These are phyloP conservation scores for Hyles vespertilio DNA, from an alignment of 1,140 invertebrate genomes.

Conservation along the genomic window DNA sequence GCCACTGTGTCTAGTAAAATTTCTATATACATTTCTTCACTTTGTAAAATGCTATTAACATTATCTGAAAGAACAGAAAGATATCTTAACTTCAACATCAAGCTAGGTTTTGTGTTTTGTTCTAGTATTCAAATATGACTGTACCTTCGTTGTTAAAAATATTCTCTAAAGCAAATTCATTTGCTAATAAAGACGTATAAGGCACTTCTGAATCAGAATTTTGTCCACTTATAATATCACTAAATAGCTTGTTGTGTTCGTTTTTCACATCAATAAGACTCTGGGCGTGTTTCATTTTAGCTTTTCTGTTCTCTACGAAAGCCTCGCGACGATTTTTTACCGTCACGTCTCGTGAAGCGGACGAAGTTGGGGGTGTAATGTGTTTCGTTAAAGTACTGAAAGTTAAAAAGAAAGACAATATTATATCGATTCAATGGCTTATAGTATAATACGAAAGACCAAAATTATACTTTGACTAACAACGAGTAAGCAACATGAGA, in stretches of 20 bases:
- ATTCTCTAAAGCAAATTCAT: slow-evolving; percentile 50
- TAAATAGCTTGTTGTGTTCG: slow-evolving; percentile 46
- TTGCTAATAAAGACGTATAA: slow-evolving; percentile 61
- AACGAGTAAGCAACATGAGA: too few species aligned
- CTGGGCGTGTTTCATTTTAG: slow-evolving; percentile 63
- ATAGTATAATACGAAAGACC: too few species aligned
- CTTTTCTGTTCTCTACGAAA: slow-evolving; percentile 55
- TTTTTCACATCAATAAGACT: slow-evolving; percentile 59
- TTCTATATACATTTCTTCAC: slow-evolving; percentile 73
- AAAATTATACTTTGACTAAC: too few species aligned
- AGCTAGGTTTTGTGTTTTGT: too few species aligned
- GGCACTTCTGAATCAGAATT: slow-evolving; percentile 67
- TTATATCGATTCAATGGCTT: too few species aligned
- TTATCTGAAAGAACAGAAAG: slow-evolving; percentile 45
- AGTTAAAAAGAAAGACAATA: slow-evolving; percentile 1
- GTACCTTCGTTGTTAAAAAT: slow-evolving; percentile 57
- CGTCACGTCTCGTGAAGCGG: slow-evolving; percentile 36
- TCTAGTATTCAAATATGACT: background rate
- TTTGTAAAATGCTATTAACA: slow-evolving; percentile 65
- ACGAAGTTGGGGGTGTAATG: slow-evolving; percentile 68
- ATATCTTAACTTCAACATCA: too few species aligned
- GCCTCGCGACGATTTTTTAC: slow-evolving; percentile 47
- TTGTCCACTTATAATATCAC: slow-evolving; percentile 40
- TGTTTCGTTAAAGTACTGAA: slow-evolving; percentile 70
- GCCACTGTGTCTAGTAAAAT: slow-evolving; percentile 67